Base-by-base conservation (phyloP, 1,140 invertebrate species). In the Nebria ingens region DNA sequence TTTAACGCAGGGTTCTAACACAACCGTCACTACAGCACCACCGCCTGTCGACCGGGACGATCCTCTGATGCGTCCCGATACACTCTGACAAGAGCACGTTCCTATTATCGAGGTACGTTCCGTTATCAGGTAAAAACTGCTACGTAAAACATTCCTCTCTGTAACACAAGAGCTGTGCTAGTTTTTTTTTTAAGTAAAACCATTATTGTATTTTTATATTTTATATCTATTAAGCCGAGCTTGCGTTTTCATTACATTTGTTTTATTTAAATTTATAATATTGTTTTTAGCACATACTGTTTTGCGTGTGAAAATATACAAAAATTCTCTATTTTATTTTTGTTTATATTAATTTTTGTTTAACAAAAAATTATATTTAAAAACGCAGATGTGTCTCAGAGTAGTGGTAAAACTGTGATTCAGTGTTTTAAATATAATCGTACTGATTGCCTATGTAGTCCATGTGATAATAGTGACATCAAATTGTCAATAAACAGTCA, bases 21-120 rank as follows among this genome's bases (percentile, higher is more conserved):
- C 82, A 61, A 80, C 73, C 63, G 79, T 80, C 59, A 82, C 88
- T 56, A 80, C 79, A 50, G 81, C 79, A 34, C 91, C 90, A 54
- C 91, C 91, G 19, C 90, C 90, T 55, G 82, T 89, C 23, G 85
- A 87, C 68, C 82, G 83, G 70, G 77, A 79, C 56, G 76, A 78
- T 60, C 57, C 61, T 45, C 34, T 58, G 20, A 54, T 65, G 21
- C 55, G 55, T 49, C 53, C 59, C 3, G 58, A 64, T 57, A 53
- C 21, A 21, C 57, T 63, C 51, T 63, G 61, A 63, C 61, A 51
- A 15, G 2, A 21, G 19, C 50, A 20, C 3, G 6, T 51, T 15
- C 11, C 17, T 4, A 34, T 9, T 6, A 34, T 9, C 25, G n/a
- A 6, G 25, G 25, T 34, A 34, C 25, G 25, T 34, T n/a, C 25